Evolutionary conservation across 2,797 vertebrate species (phyloP).

Genomic region (Pyrocephalus nanus): DNA sequence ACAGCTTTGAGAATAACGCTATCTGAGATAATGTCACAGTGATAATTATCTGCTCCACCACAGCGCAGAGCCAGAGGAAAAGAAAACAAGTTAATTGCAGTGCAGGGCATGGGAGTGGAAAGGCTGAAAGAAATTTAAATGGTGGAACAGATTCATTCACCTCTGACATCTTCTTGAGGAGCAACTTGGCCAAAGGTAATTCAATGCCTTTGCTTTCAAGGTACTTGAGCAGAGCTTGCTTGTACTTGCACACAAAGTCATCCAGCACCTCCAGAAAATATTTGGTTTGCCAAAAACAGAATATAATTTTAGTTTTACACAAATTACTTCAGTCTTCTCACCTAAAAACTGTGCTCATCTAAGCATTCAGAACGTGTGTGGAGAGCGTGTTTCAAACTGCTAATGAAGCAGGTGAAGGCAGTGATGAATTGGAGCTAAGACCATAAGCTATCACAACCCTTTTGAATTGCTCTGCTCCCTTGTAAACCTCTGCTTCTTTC

Average conservation of each 20-base stretch:
- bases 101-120: not conserved
- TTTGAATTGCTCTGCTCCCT: not conserved
- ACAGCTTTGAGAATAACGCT: not conserved
- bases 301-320: not conserved
- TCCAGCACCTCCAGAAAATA: not conserved
- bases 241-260: not conserved
- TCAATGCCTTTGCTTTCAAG: not conserved
- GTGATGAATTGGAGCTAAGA: not conserved
- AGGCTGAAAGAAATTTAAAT: not conserved
- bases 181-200: not conserved
- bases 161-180: not conserved
- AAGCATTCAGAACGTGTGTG: not conserved
- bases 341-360: not conserved
- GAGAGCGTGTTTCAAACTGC: not conserved
- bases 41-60: not conserved
- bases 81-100: not conserved
- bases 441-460: not conserved
- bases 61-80: not conserved
- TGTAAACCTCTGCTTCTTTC: not conserved
- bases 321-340: not conserved
- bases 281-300: not conserved
- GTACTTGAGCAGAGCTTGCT: not conserved
- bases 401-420: not conserved
- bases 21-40: not conserved
- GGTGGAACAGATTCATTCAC: not conserved